These are phyloP conservation scores for Ormia ochracea DNA, from an alignment of 2,888 invertebrate species.

Conservation along the genomic window DNA sequence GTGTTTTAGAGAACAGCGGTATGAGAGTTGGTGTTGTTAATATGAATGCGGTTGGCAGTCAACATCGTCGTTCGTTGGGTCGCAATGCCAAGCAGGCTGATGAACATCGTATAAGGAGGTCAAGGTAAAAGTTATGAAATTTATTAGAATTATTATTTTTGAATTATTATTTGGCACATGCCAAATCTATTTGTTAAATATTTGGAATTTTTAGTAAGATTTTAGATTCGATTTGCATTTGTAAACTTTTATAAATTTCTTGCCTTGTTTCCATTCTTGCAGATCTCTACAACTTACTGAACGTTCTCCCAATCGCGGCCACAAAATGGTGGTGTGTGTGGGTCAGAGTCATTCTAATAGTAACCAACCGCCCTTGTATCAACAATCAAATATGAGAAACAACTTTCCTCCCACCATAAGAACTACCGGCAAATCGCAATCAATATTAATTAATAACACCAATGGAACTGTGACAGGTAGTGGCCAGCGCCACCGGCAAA, in stretches of 20 bases:
- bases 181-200: too few relatives aligned
- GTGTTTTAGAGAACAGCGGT: conserved; percentile 16
- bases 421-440: conserved; percentile 67
- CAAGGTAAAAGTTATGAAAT: conserved; percentile 70
- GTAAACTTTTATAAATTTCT: too few relatives aligned
- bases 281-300: conserved; percentile 82
- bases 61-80: conserved; percentile 70
- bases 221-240: too few relatives aligned
- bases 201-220: too few relatives aligned
- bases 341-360: conserved; percentile 66
- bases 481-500: conserved; percentile 64
- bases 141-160: neutral
- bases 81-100: conserved; percentile 72
- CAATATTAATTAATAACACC: conserved; percentile 65
- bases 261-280: neutral
- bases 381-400: conserved; percentile 65
- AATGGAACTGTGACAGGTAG: conserved; percentile 56
- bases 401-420: conserved; percentile 72
- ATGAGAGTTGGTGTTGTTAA: conserved; percentile 22
- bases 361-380: conserved; percentile 64
- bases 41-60: conserved; percentile 19
- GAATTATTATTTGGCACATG: too few relatives aligned
- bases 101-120: conserved; percentile 76
- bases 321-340: conserved; percentile 74
- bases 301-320: conserved; percentile 78